phyloP scores from a whole-genome alignment of 2,113 vertebrate species.

The Desmodus rotundus region DNA sequence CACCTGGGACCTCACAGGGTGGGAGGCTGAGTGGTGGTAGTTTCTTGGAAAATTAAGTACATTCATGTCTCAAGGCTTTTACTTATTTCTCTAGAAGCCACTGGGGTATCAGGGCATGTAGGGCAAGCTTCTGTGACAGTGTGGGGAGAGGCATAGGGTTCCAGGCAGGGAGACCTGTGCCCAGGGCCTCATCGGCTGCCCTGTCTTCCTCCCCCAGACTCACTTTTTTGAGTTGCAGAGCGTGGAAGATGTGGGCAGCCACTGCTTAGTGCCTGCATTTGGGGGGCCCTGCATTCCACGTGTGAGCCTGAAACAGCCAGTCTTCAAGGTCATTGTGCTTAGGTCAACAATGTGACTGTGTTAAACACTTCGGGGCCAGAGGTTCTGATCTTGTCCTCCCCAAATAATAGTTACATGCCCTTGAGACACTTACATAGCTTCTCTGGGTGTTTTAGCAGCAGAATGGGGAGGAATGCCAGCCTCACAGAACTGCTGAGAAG shows the following conservation, averaged over 20 bases:
- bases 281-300: accelerated
- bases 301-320: neutral
- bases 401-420: neutral
- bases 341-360: neutral
- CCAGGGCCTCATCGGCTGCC: neutral
- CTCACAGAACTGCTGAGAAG: neutral
- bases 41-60: slow-evolving; percentile 8
- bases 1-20: neutral
- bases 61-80: neutral
- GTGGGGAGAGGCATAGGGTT: accelerated
- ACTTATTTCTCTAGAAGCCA: neutral
- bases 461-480: neutral
- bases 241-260: neutral
- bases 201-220: neutral
- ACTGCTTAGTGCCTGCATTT: neutral
- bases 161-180: neutral
- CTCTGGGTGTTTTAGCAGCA: neutral
- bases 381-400: neutral
- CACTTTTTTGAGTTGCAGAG: neutral
- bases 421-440: neutral
- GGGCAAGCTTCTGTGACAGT: neutral
- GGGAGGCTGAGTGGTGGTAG: neutral
- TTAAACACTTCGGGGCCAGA: neutral
- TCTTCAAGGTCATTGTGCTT: neutral
- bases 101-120: neutral